Percentiles rank a stretch among this genome's conserved stretches.
These are phyloP conservation scores for Neuroterus valhalla DNA, from an alignment of 1,140 invertebrate genomes.

Conservation along the genomic window DNA sequence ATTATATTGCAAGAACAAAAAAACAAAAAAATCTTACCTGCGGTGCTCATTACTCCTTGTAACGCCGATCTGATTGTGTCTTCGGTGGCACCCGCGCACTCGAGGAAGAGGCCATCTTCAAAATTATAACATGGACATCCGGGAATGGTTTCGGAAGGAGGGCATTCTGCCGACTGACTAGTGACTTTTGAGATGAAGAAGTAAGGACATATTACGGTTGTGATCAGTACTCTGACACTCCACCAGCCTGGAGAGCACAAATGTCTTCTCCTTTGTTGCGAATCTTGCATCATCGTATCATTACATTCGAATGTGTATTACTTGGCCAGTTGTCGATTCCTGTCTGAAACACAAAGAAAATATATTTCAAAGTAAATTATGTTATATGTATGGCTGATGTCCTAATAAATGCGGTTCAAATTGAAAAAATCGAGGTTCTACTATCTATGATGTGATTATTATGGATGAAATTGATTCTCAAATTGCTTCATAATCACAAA, in stretches of 20 bases:
- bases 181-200: conserved; percentile 42
- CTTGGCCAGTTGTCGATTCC: conserved; percentile 25
- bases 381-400: too few relatives aligned
- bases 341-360: conserved; percentile 50
- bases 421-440: too few relatives aligned
- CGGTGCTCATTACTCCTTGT: conserved; percentile 60
- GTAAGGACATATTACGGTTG: conserved; percentile 49
- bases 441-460: too few relatives aligned
- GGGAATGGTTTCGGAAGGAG: conserved; percentile 60
- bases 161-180: conserved; percentile 62
- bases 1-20: background rate
- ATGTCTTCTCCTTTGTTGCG: conserved; percentile 47
- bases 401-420: too few relatives aligned
- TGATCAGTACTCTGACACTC: conserved; percentile 48
- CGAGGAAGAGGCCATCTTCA: conserved; percentile 90
- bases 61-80: conserved; percentile 75
- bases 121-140: conserved; percentile 91
- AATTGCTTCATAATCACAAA: too few relatives aligned
- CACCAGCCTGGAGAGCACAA: conserved; percentile 40
- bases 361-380: too few relatives aligned
- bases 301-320: conserved; percentile 54
- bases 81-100: conserved; percentile 86
- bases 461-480: too few relatives aligned
- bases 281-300: conserved; percentile 60
- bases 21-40: conserved; percentile 39